These are phyloP conservation scores for Chymomyza caudatula DNA, from an alignment of 2,888 invertebrate genomes.

Conservation along the genomic window DNA sequence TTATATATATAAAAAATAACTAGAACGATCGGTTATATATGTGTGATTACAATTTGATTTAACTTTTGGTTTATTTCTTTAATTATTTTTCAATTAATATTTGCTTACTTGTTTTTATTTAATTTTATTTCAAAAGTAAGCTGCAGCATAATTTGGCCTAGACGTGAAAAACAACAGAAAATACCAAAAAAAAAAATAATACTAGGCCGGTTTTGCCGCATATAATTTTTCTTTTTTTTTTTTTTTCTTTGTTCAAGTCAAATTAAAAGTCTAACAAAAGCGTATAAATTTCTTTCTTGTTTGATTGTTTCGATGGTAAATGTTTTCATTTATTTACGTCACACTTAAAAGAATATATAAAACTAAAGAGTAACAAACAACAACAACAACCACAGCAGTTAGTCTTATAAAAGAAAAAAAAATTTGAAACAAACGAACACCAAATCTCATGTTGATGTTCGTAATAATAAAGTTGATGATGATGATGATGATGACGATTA, in stretches of 20 bases:
- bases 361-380: constrained; percentile 6
- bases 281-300: constrained; percentile 77
- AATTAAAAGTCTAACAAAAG: constrained; percentile 32
- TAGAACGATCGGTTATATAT: constrained; percentile 35
- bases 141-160: constrained; percentile 14
- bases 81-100: constrained; percentile 50
- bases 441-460: too few species aligned
- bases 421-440: not conserved
- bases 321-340: constrained; percentile 73
- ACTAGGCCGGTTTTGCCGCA: not conserved
- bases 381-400: too few species aligned
- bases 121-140: not conserved
- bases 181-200: not conserved
- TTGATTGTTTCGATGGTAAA: constrained; percentile 78
- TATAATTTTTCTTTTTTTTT: constrained; percentile 13
- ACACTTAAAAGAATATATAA: constrained; percentile 33
- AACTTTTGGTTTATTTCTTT: constrained; percentile 70
- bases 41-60: constrained; percentile 62
- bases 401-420: not conserved
- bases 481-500: constrained; percentile 11
- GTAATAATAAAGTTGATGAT: too few species aligned
- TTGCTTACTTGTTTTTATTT: not conserved
- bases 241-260: constrained; percentile 35
- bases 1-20: constrained; percentile 9
- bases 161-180: not conserved